A percentile compares a stretch with the other conserved stretches of the same genome.
phyloP scores from a whole-genome alignment of 1,140 invertebrate species.

The Drosophila tropicalis region DNA sequence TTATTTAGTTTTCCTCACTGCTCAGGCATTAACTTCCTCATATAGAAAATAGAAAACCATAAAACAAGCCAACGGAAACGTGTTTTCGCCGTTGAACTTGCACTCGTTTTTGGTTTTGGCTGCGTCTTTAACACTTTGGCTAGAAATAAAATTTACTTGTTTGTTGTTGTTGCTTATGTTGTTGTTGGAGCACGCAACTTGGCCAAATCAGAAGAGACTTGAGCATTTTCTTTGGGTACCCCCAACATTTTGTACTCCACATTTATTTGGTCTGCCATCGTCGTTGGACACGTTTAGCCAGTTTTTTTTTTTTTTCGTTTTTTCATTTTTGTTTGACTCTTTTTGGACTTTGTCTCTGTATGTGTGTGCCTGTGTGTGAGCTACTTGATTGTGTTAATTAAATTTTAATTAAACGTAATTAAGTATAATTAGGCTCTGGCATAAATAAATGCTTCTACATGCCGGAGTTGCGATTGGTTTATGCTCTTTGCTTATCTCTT shows the following conservation, averaged over 20 bases:
- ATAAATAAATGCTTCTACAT: constrained; percentile 60
- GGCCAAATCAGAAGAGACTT: constrained; percentile 30
- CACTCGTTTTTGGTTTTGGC: constrained; percentile 65
- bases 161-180: constrained; percentile 28
- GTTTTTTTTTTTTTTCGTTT: constrained; percentile 45
- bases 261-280: constrained; percentile 48
- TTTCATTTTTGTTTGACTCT: constrained; percentile 7
- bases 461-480: constrained; percentile 51
- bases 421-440: constrained; percentile 71
- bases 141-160: constrained; percentile 62
- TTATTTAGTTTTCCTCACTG: constrained; percentile 70
- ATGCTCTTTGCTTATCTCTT: constrained; percentile 37
- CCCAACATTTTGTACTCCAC: constrained; percentile 50
- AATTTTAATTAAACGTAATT: constrained; percentile 76
- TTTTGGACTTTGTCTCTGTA: neutral
- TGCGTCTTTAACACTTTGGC: constrained; percentile 63
- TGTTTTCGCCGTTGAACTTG: constrained; percentile 75
- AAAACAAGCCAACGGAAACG: constrained; percentile 52
- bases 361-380: constrained; percentile 26
- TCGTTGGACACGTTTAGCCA: constrained; percentile 70
- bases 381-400: constrained; percentile 77
- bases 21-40: constrained; percentile 74
- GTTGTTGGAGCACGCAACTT: constrained; percentile 63
- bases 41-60: constrained; percentile 39
- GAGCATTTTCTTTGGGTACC: constrained; percentile 3